phyloP scores from a whole-genome alignment of 2,797 vertebrate genomes.

The Parauchenoglanis ngamensis region DNA sequence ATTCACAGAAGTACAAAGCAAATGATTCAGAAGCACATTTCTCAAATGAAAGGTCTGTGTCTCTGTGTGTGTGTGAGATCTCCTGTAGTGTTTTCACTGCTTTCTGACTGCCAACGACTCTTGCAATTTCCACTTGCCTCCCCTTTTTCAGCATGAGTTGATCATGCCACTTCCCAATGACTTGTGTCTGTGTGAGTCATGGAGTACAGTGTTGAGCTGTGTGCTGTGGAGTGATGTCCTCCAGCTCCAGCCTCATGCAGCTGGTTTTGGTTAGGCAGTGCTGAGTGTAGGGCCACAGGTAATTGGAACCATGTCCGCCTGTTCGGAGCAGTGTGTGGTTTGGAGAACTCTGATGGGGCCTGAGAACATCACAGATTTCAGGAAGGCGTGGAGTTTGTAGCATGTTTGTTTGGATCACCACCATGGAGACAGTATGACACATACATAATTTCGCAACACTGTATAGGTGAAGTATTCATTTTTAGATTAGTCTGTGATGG shows the following conservation, averaged over 20 bases:
- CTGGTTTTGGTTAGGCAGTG: slow-evolving; percentile 46
- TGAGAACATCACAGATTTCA: slow-evolving; percentile 28
- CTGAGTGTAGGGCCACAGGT: slow-evolving; percentile 38
- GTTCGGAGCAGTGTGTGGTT: slow-evolving; percentile 27
- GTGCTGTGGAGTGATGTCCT: slow-evolving; percentile 8
- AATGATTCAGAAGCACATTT: no score
- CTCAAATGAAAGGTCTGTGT: background rate
- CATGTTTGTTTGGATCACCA: slow-evolving; percentile 49
- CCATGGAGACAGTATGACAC: slow-evolving; percentile 45
- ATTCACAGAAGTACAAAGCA: no score
- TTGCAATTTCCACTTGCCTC: slow-evolving; percentile 7
- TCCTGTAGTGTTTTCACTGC: background rate
- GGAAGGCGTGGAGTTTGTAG: slow-evolving; percentile 6
- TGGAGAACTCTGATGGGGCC: slow-evolving; percentile 31
- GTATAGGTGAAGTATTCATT: slow-evolving; percentile 11
- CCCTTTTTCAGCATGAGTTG: background rate
- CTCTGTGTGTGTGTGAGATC: background rate
- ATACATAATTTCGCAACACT: slow-evolving; percentile 2
- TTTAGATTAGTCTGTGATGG: background rate
- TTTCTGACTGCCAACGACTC: background rate
- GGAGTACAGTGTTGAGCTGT: background rate
- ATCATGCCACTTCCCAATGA: slow-evolving; percentile 2
- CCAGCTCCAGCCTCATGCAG: slow-evolving; percentile 25
- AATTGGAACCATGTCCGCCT: slow-evolving; percentile 48
- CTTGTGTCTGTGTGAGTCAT: slow-evolving; percentile 17